Evolutionary conservation across 2,888 invertebrate species (phyloP).

Genomic region (Dasypolia templi): DNA sequence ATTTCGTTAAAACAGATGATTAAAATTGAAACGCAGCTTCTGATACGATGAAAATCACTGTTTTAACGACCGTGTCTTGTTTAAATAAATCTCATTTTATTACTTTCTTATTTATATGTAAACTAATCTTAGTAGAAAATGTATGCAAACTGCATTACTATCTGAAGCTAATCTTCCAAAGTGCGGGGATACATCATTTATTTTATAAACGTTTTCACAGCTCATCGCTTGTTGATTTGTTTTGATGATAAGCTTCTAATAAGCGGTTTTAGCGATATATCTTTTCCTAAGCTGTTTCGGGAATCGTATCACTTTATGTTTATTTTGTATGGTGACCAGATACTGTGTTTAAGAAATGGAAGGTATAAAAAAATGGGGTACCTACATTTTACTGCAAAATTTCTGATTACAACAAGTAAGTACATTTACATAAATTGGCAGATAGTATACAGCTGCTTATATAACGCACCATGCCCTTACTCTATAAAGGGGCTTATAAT

Average conservation of each 20-base stretch:
- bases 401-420: too few species aligned
- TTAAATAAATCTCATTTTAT: constrained; percentile 37
- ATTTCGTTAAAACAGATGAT: constrained; percentile 18
- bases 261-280: constrained; percentile 37
- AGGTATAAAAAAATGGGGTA: neutral
- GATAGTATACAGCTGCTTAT: neutral
- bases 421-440: neutral
- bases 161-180: constrained; percentile 30
- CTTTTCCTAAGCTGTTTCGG: constrained; percentile 20
- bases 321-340: constrained; percentile 15
- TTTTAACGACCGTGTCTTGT: constrained; percentile 34
- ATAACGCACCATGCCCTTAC: too few species aligned
- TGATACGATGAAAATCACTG: constrained; percentile 2
- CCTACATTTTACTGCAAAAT: neutral
- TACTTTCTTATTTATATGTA: constrained; percentile 34
- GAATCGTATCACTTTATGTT: constrained; percentile 27
- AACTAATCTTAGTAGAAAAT: constrained; percentile 37
- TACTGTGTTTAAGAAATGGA: neutral
- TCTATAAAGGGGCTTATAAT: too few species aligned
- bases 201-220: constrained; percentile 40
- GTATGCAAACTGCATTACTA: constrained; percentile 43
- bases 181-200: constrained; percentile 11
- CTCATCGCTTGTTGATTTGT: constrained; percentile 44
- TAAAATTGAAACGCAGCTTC: constrained; percentile 19
- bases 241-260: constrained; percentile 50